Evolutionary conservation across 2,797 vertebrate genomes (phyloP).

Genomic region (Sebastiscus albofasciatus): DNA sequence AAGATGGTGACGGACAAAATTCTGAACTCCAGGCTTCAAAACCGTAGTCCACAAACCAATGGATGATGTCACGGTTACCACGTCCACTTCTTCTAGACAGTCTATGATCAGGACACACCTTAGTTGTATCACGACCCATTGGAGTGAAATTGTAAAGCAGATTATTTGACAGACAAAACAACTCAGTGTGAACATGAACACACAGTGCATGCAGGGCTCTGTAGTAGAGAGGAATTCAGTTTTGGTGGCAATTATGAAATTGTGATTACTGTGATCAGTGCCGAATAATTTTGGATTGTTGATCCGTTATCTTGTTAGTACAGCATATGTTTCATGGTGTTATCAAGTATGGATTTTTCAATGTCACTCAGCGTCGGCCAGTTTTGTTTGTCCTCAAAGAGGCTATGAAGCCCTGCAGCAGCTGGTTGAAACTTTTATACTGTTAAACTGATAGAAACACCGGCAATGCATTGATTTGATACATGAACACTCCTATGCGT

Average conservation of each 20-base stretch:
- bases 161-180: no score
- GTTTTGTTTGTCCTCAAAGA: conserved; percentile 1
- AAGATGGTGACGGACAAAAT: no score
- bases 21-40: no score
- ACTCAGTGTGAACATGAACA: no score
- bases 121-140: no score
- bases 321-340: not conserved
- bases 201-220: not conserved
- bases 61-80: no score
- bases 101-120: no score
- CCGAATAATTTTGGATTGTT: conserved; percentile 6
- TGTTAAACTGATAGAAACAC: not conserved
- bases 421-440: not conserved
- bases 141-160: no score
- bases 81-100: no score
- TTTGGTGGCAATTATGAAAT: not conserved
- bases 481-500: not conserved
- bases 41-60: no score
- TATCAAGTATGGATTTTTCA: not conserved
- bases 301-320: conserved; percentile 2
- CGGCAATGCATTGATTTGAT: no score
- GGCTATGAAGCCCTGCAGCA: not conserved
- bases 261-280: not conserved
- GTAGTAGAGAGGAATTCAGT: not conserved
- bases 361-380: not conserved